A percentile compares a stretch with the other conserved stretches of the same genome.
Evolutionary conservation across 2,797 vertebrate species (phyloP).

Genomic region (Phrynocephalus forsythii): DNA sequence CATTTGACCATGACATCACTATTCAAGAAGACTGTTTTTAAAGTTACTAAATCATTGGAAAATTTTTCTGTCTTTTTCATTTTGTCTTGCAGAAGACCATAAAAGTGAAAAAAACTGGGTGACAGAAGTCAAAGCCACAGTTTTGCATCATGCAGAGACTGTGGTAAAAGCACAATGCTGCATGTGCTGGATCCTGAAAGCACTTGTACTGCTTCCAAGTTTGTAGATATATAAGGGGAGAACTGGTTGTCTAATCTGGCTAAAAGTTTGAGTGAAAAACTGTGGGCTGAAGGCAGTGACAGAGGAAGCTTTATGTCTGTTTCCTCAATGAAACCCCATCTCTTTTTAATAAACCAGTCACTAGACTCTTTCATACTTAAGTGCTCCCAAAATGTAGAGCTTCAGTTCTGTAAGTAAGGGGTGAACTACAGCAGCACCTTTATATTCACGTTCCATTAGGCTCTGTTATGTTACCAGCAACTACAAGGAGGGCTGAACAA

Average conservation of each 20-base stretch:
- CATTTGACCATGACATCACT: no score
- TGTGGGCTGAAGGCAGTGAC: constrained; percentile 39
- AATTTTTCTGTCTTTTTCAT: constrained; percentile 17
- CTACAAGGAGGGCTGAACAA: constrained; percentile 65
- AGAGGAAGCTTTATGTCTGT: constrained; percentile 47
- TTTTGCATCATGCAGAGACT: constrained; percentile 14
- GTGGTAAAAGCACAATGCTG: background rate
- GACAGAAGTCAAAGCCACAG: constrained; percentile 24
- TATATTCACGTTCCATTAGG: constrained; percentile 57
- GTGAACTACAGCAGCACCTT: constrained; percentile 59
- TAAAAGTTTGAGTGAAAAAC: constrained; percentile 23
- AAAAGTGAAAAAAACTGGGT: constrained; percentile 25
- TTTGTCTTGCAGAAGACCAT: background rate
- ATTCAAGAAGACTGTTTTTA: background rate
- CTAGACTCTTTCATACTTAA: constrained; percentile 54
- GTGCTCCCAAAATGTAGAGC: constrained; percentile 62
- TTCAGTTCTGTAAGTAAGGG: constrained; percentile 5
- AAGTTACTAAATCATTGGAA: constrained; percentile 46
- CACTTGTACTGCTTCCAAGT: constrained; percentile 20
- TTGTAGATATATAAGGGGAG: constrained; percentile 50
- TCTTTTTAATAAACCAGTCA: constrained; percentile 55
- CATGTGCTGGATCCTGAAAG: constrained; percentile 44
- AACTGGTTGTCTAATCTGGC: constrained; percentile 34
- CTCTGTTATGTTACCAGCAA: constrained; percentile 66
- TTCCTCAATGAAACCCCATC: constrained; percentile 67